These are phyloP conservation scores for Druon quercuslanigerum DNA, from an alignment of 1,140 invertebrate species.

Conservation along the genomic window DNA sequence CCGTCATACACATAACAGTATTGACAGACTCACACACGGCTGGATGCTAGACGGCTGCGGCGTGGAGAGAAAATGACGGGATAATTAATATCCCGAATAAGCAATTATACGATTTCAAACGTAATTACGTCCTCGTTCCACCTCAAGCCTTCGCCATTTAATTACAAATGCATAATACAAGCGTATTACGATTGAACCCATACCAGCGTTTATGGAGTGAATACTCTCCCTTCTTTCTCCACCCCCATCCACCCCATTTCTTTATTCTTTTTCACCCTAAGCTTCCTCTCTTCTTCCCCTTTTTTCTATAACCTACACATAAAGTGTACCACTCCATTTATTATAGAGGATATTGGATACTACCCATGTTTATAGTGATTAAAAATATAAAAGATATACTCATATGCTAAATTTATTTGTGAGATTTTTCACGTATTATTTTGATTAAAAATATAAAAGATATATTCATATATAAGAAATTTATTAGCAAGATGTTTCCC, in stretches of 20 bases:
- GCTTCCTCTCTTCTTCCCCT: not conserved
- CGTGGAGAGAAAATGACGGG: constrained; percentile 8
- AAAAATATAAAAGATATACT: no score
- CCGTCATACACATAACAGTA: not conserved
- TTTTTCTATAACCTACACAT: no score
- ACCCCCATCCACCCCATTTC: constrained; percentile 19
- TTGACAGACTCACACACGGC: constrained; percentile 1
- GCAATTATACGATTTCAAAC: constrained; percentile 50
- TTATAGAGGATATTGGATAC: no score
- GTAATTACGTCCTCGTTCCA: constrained; percentile 46
- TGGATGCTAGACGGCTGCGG: constrained; percentile 29
- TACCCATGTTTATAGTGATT: no score
- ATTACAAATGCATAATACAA: constrained; percentile 54
- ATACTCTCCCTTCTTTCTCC: constrained; percentile 14
- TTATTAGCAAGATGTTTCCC: no score
- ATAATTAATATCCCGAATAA: constrained; percentile 53
- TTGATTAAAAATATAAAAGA: no score
- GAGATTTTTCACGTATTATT: no score
- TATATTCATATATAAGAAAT: no score
- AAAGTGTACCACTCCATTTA: no score
- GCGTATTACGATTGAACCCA: constrained; percentile 47
- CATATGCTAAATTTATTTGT: no score
- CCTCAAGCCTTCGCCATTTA: constrained; percentile 46
- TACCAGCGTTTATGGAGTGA: constrained; percentile 31
- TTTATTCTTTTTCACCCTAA: not conserved